A percentile compares a stretch with the other conserved stretches of the same genome.
Evolutionary conservation across 2,797 vertebrate genomes (phyloP).

Genomic region (Amphiprion clarkii): DNA sequence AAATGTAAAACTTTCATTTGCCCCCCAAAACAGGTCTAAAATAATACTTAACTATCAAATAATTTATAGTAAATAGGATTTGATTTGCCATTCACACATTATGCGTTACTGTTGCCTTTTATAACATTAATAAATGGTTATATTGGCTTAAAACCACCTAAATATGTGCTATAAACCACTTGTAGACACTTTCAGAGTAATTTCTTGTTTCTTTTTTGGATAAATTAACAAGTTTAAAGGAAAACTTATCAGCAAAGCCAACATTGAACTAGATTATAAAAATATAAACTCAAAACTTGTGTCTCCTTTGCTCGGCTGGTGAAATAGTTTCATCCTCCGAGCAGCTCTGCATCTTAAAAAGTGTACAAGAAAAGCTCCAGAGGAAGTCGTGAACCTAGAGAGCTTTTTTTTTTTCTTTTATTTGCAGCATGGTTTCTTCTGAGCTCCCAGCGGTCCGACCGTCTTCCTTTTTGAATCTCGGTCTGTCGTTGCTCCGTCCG

Average conservation of each 20-base stretch:
- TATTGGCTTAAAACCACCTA: neutral
- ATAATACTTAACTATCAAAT: too few relatives aligned
- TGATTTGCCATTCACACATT: too few relatives aligned
- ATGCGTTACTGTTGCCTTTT: too few relatives aligned
- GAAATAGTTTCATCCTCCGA: neutral
- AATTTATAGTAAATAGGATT: too few relatives aligned
- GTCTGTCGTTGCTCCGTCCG: slow-evolving; percentile 19
- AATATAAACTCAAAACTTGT: neutral
- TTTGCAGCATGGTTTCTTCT: neutral
- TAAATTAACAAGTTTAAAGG: too few relatives aligned
- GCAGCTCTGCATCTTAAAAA: neutral
- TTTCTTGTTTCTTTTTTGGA: too few relatives aligned
- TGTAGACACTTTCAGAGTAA: neutral
- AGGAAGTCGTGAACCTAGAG: slow-evolving; percentile 4
- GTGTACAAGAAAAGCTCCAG: neutral
- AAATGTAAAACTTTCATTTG: too few relatives aligned
- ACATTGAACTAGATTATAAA: neutral
- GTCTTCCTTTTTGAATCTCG: slow-evolving; percentile 14
- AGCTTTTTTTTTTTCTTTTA: neutral
- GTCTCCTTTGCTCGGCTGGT: neutral
- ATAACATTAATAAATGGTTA: neutral
- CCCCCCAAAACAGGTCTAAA: too few relatives aligned
- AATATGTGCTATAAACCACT: neutral
- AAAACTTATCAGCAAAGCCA: neutral
- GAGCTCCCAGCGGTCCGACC: slow-evolving; percentile 24